Conservation (phyloP, 2,113 vertebrate genomes). For the Pedetes capensis region DNA sequence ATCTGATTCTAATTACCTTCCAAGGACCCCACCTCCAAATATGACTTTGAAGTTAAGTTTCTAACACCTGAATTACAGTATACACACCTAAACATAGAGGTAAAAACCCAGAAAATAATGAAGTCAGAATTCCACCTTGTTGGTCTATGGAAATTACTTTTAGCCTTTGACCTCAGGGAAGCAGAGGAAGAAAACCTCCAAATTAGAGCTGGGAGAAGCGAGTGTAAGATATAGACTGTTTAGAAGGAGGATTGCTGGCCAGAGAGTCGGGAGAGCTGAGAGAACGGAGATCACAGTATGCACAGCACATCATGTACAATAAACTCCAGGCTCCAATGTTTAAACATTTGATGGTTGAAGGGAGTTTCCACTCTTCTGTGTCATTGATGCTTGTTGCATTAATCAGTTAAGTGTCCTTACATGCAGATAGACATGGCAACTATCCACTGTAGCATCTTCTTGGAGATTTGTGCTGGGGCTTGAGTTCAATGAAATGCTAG, state of each 20-base stretch:
- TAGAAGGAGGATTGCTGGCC: neutral
- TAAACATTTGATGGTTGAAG: neutral
- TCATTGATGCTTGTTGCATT: neutral
- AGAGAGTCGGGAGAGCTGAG: neutral
- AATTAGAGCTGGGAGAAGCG: neutral
- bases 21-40: neutral
- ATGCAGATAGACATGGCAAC: neutral
- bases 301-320: rapidly evolving
- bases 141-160: neutral
- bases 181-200: neutral
- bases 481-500: neutral
- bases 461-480: neutral
- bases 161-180: neutral
- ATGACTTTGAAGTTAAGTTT: neutral
- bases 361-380: neutral
- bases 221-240: neutral
- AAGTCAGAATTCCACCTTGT: neutral
- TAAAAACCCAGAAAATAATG: neutral
- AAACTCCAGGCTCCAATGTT: neutral
- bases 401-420: neutral
- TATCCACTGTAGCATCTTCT: neutral
- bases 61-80: neutral
- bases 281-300: neutral
- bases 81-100: neutral
- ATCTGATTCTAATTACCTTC: neutral